Percentiles rank a stretch among this genome's conserved stretches.
Evolutionary conservation across 2,113 vertebrate genomes (phyloP).

Genomic region (Thymallus thymallus): DNA sequence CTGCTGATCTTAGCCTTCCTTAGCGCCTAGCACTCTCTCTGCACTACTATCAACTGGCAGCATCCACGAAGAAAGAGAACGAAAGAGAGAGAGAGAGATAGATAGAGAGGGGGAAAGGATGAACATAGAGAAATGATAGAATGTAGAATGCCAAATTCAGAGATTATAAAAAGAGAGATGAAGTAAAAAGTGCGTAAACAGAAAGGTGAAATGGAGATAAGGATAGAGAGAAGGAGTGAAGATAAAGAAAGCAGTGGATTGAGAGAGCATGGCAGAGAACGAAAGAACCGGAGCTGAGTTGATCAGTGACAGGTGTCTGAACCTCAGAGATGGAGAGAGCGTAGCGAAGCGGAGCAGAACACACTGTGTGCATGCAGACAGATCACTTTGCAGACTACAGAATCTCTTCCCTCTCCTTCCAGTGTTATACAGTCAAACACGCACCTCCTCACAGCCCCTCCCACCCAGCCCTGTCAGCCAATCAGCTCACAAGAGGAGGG

Average conservation of each 20-base stretch:
- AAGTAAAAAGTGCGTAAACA: not conserved
- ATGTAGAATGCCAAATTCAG: not conserved
- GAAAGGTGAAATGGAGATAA: not conserved
- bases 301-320: slow-evolving; percentile 9
- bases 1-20: not conserved
- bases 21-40: not conserved
- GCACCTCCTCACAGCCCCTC: not conserved
- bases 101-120: not conserved
- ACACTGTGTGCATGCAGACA: slow-evolving; percentile 7
- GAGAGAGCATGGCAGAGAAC: slow-evolving; percentile 6
- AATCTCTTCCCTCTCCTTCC: slow-evolving; percentile 10
- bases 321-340: slow-evolving; percentile 24
- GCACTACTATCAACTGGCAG: not conserved
- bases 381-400: slow-evolving; percentile 29
- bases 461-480: slow-evolving; percentile 23
- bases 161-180: not conserved
- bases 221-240: not conserved
- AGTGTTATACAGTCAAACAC: slow-evolving; percentile 39
- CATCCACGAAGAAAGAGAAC: not conserved
- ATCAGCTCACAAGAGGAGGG: slow-evolving; percentile 10
- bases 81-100: not conserved
- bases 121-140: not conserved
- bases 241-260: not conserved
- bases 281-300: slow-evolving; percentile 10
- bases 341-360: slow-evolving; percentile 13